Conservation (phyloP, 1,140 invertebrate species). For the Pomacea maculata region DNA sequence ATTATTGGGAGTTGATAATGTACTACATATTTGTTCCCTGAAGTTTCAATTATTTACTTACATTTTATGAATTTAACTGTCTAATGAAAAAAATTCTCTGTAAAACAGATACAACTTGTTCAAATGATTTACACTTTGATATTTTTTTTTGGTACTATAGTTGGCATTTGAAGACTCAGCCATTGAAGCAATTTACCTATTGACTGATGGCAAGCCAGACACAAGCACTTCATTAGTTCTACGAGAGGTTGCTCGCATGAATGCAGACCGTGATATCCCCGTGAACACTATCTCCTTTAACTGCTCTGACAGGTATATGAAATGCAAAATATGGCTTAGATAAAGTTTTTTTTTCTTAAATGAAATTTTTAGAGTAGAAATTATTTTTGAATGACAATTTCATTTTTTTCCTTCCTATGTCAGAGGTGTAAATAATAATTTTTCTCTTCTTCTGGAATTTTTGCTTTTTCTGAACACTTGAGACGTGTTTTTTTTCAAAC, state of each 20-base stretch:
- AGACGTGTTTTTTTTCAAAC: background rate
- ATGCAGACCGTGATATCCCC: slow-evolving; percentile 52
- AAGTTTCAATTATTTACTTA: no score
- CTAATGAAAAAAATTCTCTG: no score
- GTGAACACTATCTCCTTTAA: slow-evolving; percentile 67
- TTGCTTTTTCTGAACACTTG: background rate
- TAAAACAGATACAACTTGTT: no score
- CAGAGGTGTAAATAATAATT: no score
- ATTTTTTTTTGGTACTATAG: slow-evolving; percentile 29
- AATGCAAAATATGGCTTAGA: background rate
- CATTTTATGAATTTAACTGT: no score
- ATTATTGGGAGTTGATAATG: no score
- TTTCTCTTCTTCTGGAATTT: background rate
- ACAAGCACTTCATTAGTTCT: slow-evolving; percentile 63
- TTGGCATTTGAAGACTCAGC: slow-evolving; percentile 62
- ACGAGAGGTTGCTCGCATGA: slow-evolving; percentile 60
- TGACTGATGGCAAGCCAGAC: slow-evolving; percentile 67
- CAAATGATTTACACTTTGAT: no score
- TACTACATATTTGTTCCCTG: no score
- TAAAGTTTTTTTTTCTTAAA: background rate
- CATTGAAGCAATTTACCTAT: slow-evolving; percentile 63
- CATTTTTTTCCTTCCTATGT: background rate
- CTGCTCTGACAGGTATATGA: slow-evolving; percentile 61
- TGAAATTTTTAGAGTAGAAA: background rate
- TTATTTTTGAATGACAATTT: background rate